These are phyloP conservation scores for Hucho hucho DNA, from an alignment of 2,113 vertebrate species.

Conservation along the genomic window DNA sequence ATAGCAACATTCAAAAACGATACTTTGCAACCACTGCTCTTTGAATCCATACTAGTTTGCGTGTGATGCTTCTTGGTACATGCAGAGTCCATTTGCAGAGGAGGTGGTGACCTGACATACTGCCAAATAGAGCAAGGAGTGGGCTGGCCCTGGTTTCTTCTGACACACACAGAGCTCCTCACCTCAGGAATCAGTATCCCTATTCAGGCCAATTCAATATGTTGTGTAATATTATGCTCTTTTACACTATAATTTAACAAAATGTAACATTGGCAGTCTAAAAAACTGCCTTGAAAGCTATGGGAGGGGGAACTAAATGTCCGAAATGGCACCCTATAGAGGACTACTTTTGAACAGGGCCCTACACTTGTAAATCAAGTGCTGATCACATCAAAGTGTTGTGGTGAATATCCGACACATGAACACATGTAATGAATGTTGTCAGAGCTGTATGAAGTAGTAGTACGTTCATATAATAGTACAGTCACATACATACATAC, in stretches of 20 bases:
- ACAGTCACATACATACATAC: too few relatives aligned
- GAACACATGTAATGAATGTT: neutral
- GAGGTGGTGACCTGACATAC: slow-evolving; percentile 38
- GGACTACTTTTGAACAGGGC: too few relatives aligned
- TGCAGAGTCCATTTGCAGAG: slow-evolving; percentile 27
- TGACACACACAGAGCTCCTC: slow-evolving; percentile 14
- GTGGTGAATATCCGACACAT: too few relatives aligned
- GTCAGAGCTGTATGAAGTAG: neutral
- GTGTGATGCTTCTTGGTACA: neutral
- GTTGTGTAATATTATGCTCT: slow-evolving; percentile 4
- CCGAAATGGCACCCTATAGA: too few relatives aligned
- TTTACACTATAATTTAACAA: too few relatives aligned
- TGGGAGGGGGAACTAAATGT: too few relatives aligned
- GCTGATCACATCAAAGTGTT: too few relatives aligned
- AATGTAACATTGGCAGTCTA: too few relatives aligned
- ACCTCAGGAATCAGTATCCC: slow-evolving; percentile 43
- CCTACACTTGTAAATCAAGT: too few relatives aligned
- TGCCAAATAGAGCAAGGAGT: slow-evolving; percentile 45
- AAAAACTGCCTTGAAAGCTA: too few relatives aligned
- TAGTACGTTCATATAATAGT: neutral
- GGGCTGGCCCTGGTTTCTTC: slow-evolving; percentile 36
- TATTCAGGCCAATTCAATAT: slow-evolving; percentile 55
- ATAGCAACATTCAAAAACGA: neutral
- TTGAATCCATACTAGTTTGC: neutral
- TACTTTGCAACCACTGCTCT: neutral